Evolutionary conservation across 2,797 vertebrate genomes (phyloP).

Genomic region (Falco columbarius): DNA sequence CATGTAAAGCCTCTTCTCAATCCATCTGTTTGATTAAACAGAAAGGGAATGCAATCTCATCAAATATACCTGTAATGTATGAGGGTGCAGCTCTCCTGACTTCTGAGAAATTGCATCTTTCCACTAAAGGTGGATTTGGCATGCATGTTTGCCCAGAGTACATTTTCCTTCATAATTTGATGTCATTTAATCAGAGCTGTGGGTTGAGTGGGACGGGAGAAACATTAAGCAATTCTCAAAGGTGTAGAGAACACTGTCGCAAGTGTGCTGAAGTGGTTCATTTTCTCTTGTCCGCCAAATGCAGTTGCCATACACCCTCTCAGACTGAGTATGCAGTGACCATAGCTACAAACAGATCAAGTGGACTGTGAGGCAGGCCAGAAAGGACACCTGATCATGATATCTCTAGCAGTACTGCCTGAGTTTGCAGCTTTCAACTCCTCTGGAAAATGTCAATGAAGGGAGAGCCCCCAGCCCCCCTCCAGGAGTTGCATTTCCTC

Average conservation of each 20-base stretch:
- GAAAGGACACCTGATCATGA: not conserved
- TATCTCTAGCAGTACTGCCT: not conserved
- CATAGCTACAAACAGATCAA: not conserved
- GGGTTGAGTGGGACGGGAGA: not conserved
- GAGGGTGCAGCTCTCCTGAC: not conserved
- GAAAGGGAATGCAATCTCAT: not conserved
- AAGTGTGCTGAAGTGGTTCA: not conserved
- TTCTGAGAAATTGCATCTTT: not conserved
- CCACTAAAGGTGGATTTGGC: not conserved
- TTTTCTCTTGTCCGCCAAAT: not conserved
- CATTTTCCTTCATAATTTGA: not conserved
- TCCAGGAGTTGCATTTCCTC: not conserved
- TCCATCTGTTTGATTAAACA: not conserved
- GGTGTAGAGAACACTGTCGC: not conserved
- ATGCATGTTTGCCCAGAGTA: not conserved
- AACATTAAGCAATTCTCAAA: not conserved
- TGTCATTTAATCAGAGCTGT: constrained; percentile 1
- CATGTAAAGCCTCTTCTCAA: not conserved
- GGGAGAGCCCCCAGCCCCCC: not conserved
- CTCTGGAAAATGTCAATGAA: not conserved
- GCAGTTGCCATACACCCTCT: not conserved
- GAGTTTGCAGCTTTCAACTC: not conserved
- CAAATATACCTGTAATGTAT: not conserved
- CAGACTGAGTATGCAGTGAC: not conserved
- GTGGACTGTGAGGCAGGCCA: not conserved